Conservation (phyloP, 1,140 invertebrate species). For the Drosophila bipectinata region DNA sequence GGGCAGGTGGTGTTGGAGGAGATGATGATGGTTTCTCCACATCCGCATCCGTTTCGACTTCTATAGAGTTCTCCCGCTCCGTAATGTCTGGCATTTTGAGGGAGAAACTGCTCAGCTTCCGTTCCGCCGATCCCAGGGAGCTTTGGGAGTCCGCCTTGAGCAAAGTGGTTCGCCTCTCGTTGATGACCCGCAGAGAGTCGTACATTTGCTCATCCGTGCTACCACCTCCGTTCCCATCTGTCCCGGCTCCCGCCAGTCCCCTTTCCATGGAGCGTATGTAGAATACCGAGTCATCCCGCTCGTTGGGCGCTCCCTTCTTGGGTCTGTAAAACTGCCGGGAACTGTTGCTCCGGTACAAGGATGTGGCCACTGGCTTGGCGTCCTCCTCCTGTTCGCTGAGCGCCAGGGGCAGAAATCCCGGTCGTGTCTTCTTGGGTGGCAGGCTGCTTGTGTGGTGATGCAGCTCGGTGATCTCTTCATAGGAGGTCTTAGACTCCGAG, state of each 20-base stretch:
- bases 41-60: constrained; percentile 43
- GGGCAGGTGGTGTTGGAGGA: neutral
- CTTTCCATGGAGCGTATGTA: constrained; percentile 72
- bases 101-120: constrained; percentile 72
- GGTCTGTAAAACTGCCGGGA: constrained; percentile 79
- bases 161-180: constrained; percentile 73
- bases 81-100: constrained; percentile 74
- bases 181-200: constrained; percentile 76
- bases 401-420: constrained; percentile 65
- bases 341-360: constrained; percentile 73
- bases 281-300: constrained; percentile 77
- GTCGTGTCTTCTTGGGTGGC: constrained; percentile 70
- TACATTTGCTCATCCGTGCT: constrained; percentile 73
- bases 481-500: constrained; percentile 24
- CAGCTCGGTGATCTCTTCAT: constrained; percentile 50
- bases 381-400: constrained; percentile 45
- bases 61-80: constrained; percentile 67
- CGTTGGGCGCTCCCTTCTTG: constrained; percentile 59
- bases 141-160: constrained; percentile 78
- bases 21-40: constrained; percentile 21
- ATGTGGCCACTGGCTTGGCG: constrained; percentile 21
- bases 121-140: constrained; percentile 65
- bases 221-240: constrained; percentile 2
- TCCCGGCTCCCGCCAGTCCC: constrained; percentile 19
- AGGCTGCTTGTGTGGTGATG: constrained; percentile 47